Conservation (phyloP, 1,140 invertebrate species). For the Mesaphorura yosii region DNA sequence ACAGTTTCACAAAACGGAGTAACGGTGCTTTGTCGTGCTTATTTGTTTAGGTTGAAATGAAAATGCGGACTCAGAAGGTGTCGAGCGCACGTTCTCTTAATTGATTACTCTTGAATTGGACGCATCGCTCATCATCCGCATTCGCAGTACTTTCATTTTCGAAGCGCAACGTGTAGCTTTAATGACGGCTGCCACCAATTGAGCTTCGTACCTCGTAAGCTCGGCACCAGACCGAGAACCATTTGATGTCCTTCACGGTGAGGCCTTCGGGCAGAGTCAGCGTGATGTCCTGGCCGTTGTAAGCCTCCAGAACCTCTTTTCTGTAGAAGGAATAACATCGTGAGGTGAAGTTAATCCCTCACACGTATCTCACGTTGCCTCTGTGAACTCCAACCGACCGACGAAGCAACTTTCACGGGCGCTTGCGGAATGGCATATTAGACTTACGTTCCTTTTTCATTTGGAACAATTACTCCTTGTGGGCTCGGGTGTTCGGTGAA, state of each 20-base stretch:
- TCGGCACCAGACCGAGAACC: constrained; percentile 82
- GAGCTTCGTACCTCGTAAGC: constrained; percentile 62
- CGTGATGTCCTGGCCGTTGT: constrained; percentile 66
- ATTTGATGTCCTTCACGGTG: constrained; percentile 64
- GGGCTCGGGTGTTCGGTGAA: constrained; percentile 48
- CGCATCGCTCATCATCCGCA: too few relatives aligned
- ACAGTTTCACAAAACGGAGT: too few relatives aligned
- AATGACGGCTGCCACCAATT: too few relatives aligned
- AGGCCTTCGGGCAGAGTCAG: constrained; percentile 74
- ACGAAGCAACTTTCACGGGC: too few relatives aligned
- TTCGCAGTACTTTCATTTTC: too few relatives aligned
- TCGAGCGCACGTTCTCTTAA: too few relatives aligned
- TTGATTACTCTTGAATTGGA: too few relatives aligned
- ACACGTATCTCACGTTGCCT: constrained; percentile 2
- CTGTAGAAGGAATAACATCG: constrained; percentile 36
- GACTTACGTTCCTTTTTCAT: constrained; percentile 51
- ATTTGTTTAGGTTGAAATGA: too few relatives aligned
- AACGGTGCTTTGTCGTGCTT: too few relatives aligned
- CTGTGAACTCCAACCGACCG: too few relatives aligned
- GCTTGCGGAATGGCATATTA: neutral
- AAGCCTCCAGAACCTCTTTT: constrained; percentile 54
- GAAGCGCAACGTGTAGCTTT: too few relatives aligned
- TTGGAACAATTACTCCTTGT: constrained; percentile 56
- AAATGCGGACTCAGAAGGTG: too few relatives aligned
- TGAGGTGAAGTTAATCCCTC: neutral